Conservation (phyloP, 1,140 invertebrate genomes). For the Zelostemma sp. region DNA sequence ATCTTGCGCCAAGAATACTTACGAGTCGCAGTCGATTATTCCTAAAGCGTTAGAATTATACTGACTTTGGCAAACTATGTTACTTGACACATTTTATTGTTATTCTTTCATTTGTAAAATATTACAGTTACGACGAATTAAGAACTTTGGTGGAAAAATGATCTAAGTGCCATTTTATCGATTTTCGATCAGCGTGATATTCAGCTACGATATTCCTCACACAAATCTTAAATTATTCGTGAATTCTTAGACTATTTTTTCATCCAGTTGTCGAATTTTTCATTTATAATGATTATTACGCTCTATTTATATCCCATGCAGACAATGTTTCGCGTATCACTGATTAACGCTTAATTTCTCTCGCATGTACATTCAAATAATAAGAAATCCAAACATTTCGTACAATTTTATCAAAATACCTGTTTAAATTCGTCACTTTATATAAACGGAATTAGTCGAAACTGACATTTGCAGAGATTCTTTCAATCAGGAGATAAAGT, state of each 20-base stretch:
- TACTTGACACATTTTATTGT: not conserved
- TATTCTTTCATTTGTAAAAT: not conserved
- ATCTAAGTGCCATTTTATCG: too few relatives aligned
- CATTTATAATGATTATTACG: not conserved
- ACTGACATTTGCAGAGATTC: not conserved
- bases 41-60: not conserved
- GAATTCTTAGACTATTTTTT: too few relatives aligned
- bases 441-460: not conserved
- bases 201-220: too few relatives aligned
- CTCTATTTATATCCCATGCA: not conserved
- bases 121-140: not conserved
- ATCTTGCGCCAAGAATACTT: not conserved
- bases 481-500: not conserved
- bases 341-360: not conserved
- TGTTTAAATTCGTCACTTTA: not conserved
- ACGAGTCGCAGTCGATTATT: not conserved
- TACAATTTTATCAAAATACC: not conserved
- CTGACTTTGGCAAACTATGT: not conserved
- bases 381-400: not conserved
- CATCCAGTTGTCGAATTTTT: too few relatives aligned
- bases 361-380: not conserved
- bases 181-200: too few relatives aligned
- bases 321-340: not conserved
- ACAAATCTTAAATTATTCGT: too few relatives aligned
- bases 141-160: not conserved